A percentile compares a stretch with the other conserved stretches of the same genome.
These are phyloP conservation scores for Eurypyga helias DNA, from an alignment of 2,113 vertebrate species.

Conservation along the genomic window DNA sequence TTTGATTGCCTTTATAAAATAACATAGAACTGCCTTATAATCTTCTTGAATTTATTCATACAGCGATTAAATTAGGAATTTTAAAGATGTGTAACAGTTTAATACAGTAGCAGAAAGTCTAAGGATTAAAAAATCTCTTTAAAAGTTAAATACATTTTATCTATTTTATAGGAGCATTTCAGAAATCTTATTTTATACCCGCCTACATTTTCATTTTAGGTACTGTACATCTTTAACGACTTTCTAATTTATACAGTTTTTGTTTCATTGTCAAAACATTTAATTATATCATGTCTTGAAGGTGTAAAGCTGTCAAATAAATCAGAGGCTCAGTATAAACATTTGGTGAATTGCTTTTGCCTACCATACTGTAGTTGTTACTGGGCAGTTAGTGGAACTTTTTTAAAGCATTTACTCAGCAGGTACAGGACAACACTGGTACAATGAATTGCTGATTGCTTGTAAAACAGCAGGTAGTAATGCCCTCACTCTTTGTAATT, in stretches of 20 bases:
- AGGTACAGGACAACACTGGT: conserved; percentile 74
- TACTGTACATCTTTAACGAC: conserved; percentile 74
- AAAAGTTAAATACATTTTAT: conserved; percentile 10
- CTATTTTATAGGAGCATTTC: conserved; percentile 53
- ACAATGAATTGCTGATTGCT: conserved; percentile 75
- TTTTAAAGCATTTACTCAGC: conserved; percentile 75
- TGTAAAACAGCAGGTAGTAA: conserved; percentile 82
- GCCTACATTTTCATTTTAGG: conserved; percentile 73
- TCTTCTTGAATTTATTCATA: not conserved
- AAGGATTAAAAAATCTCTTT: not conserved
- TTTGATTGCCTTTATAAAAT: not conserved
- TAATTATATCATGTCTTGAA: conserved; percentile 85
- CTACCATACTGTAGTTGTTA: conserved; percentile 73
- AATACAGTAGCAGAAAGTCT: conserved; percentile 19
- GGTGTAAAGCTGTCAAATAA: conserved; percentile 91
- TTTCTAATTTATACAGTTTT: conserved; percentile 86
- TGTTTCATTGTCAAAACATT: conserved; percentile 87
- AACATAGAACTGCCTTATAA: not conserved
- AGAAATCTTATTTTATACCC: conserved; percentile 48
- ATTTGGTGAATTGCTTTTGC: conserved; percentile 77
- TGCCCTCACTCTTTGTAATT: conserved; percentile 67
- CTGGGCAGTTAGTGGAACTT: conserved; percentile 69
- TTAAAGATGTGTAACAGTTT: not conserved
- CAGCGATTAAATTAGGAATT: not conserved
- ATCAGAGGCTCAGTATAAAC: conserved; percentile 82